A percentile compares a stretch with the other conserved stretches of the same genome.
These are phyloP conservation scores for Phalanger gymnotis DNA, from an alignment of 2,797 vertebrate species.

Conservation along the genomic window DNA sequence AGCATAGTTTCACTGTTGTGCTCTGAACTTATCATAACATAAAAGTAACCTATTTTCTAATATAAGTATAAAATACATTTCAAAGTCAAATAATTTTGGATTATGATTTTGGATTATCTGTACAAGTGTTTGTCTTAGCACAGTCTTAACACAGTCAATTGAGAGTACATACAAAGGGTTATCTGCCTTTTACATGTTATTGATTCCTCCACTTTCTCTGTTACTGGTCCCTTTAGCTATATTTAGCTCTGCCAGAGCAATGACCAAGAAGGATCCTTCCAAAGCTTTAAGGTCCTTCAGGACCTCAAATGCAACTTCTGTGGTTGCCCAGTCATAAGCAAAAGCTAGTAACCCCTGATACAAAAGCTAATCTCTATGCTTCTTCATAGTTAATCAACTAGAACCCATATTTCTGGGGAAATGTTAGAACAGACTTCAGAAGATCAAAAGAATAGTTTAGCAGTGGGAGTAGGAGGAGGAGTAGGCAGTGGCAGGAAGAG, in stretches of 20 bases:
- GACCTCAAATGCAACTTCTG: not conserved
- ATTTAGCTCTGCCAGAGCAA: not conserved
- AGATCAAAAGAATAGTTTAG: not conserved
- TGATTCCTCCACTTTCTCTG: not conserved
- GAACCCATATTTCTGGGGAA: not conserved
- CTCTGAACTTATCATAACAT: not conserved
- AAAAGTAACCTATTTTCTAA: not conserved
- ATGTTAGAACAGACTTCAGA: not conserved
- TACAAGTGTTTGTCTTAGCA: not conserved
- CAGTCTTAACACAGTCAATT: not conserved
- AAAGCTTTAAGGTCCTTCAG: not conserved
- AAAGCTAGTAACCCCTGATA: not conserved
- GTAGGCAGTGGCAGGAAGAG: not conserved
- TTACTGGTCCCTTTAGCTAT: not conserved
- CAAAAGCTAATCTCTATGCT: not conserved
- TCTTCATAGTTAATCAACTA: not conserved
- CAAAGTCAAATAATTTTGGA: not conserved
- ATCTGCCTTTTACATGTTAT: not conserved
- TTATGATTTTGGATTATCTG: not conserved
- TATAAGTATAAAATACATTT: not conserved
- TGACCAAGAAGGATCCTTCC: not conserved
- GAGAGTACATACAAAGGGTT: not conserved
- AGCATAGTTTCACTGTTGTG: not conserved
- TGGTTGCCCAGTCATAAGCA: not conserved
- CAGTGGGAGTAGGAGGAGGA: not conserved